These are phyloP conservation scores for Muricea muricata DNA, from an alignment of 92 coral and sea anemone genomes.

Conservation along the genomic window DNA sequence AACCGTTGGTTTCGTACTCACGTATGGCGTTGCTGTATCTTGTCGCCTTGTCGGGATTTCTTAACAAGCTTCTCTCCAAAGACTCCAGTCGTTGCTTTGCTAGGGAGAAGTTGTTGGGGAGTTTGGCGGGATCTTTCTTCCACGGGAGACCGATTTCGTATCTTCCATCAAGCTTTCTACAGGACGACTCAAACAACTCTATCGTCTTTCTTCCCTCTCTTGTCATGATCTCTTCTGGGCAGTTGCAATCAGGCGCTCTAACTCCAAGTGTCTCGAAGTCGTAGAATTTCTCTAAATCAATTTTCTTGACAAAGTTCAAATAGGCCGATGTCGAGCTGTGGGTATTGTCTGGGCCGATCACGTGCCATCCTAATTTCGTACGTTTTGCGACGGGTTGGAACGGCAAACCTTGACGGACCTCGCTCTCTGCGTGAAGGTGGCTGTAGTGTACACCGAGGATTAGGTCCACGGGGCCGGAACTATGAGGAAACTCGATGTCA, in stretches of 20 bases:
- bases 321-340: no score
- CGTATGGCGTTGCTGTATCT: constrained; percentile 16
- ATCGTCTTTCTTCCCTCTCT: constrained; percentile 2
- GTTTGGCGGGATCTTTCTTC: neutral
- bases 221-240: neutral
- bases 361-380: constrained; percentile 9
- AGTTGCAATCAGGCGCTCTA: constrained; percentile 15
- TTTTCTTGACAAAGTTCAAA: neutral
- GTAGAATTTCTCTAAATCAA: constrained; percentile 25
- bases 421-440: no score
- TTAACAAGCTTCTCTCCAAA: neutral
- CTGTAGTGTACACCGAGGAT: constrained; percentile 64
- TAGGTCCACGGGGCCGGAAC: constrained; percentile 53
- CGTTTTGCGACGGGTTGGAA: neutral
- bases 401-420: no score
- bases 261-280: constrained; percentile 31
- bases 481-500: constrained; percentile 41
- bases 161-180: neutral
- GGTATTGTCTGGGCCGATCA: constrained; percentile 14
- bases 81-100: neutral
- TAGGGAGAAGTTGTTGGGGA: neutral
- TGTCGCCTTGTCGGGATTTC: constrained; percentile 27
- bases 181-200: constrained; percentile 30
- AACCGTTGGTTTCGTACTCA: constrained; percentile 32
- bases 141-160: constrained; percentile 25